A percentile compares a stretch with the other conserved stretches of the same genome.
These are phyloP conservation scores for Amphipyra berbera DNA, from an alignment of 2,888 invertebrate genomes.

Conservation along the genomic window DNA sequence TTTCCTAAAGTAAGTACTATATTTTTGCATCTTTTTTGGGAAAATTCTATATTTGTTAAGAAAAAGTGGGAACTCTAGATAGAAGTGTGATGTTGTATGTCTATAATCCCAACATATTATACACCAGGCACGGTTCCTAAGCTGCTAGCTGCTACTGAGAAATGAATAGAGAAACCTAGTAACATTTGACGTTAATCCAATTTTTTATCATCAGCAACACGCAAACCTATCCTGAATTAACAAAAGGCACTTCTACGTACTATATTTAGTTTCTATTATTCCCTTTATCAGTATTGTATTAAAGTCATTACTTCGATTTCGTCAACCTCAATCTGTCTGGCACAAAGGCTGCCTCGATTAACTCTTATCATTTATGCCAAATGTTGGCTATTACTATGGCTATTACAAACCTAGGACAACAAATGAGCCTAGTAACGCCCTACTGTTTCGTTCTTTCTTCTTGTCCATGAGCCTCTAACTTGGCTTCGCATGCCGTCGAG, in stretches of 20 bases:
- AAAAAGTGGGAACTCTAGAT: no score
- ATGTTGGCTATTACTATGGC: constrained; percentile 15
- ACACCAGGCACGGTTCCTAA: no score
- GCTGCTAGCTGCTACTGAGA: no score
- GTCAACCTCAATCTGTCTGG: constrained; percentile 27
- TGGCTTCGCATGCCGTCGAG: no score
- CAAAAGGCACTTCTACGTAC: constrained; percentile 1
- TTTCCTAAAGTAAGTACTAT: no score
- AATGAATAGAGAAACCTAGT: no score
- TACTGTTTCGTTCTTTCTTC: background rate
- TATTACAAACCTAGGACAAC: constrained; percentile 8
- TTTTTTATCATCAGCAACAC: background rate
- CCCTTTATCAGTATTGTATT: constrained; percentile 10
- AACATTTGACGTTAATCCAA: no score
- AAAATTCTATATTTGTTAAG: no score
- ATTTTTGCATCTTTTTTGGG: no score
- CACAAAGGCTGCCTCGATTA: constrained; percentile 31
- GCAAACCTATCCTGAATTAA: constrained; percentile 4
- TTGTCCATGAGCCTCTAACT: no score
- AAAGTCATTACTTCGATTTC: constrained; percentile 23
- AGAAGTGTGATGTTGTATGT: no score
- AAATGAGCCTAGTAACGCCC: constrained; percentile 1
- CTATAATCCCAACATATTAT: no score
- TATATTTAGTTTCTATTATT: constrained; percentile 7
- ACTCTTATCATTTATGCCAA: constrained; percentile 32